Conservation (phyloP, 2,797 vertebrate species). For the Neostethus bicornis region DNA sequence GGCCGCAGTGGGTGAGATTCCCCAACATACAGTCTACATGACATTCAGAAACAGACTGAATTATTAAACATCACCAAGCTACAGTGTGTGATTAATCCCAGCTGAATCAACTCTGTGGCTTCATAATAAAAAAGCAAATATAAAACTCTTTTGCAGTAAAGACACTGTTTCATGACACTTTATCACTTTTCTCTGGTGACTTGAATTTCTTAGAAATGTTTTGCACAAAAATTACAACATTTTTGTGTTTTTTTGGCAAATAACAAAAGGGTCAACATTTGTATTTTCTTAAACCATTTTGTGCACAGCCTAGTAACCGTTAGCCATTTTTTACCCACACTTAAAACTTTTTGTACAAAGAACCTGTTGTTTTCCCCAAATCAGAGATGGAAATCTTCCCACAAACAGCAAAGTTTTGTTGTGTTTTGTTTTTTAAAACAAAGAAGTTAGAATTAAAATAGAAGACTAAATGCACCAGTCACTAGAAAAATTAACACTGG, state of each 20-base stretch:
- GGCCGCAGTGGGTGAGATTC: conserved; percentile 31
- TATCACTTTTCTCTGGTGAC: not conserved
- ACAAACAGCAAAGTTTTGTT: too few species aligned
- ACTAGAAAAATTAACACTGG: too few species aligned
- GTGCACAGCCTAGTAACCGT: not conserved
- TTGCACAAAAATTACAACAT: not conserved
- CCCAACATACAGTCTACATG: conserved; percentile 37
- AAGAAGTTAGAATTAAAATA: too few species aligned
- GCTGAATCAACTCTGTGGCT: not conserved
- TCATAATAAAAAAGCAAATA: not conserved
- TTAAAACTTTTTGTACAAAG: not conserved
- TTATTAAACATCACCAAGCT: conserved; percentile 8
- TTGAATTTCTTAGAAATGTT: not conserved
- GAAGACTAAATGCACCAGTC: too few species aligned
- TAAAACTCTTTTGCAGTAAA: not conserved
- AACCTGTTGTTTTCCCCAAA: not conserved
- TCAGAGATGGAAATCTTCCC: not conserved
- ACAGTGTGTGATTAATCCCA: conserved; percentile 10
- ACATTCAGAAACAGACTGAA: conserved; percentile 29
- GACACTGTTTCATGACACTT: not conserved
- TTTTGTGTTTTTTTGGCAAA: not conserved
- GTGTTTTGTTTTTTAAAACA: not conserved
- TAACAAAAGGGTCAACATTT: not conserved
- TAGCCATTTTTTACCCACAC: not conserved
- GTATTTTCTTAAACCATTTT: not conserved